A percentile compares a stretch with the other conserved stretches of the same genome.
phyloP scores from a whole-genome alignment of 2,888 invertebrate species.

The Venusia cambrica region DNA sequence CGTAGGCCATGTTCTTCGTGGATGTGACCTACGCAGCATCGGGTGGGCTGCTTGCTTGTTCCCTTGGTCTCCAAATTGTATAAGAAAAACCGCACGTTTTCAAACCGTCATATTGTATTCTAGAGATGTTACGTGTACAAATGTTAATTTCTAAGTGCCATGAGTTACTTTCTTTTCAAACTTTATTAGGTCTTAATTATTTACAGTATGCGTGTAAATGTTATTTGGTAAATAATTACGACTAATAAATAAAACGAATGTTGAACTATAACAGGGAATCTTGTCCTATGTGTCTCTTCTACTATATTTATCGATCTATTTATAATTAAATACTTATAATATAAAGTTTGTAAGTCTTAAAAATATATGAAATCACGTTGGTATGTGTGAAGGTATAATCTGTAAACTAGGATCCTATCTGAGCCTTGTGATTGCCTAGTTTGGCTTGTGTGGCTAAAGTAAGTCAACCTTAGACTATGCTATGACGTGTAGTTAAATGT shows the following conservation, averaged over 20 bases:
- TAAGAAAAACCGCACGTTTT: no score
- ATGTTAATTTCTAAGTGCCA: constrained; percentile 41
- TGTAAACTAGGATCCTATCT: constrained; percentile 38
- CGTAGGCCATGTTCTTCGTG: no score
- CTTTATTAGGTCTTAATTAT: constrained; percentile 22
- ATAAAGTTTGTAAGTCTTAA: constrained; percentile 22
- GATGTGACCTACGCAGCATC: no score
- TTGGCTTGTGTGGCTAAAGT: constrained; percentile 18
- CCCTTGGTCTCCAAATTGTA: no score
- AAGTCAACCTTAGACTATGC: constrained; percentile 8
- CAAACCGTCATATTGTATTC: constrained; percentile 14
- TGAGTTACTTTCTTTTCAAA: constrained; percentile 38
- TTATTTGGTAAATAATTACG: constrained; percentile 16
- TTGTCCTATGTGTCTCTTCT: constrained; percentile 43
- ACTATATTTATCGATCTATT: constrained; percentile 53
- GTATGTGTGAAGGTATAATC: constrained; percentile 39
- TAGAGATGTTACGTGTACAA: constrained; percentile 14
- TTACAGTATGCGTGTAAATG: constrained; percentile 2
- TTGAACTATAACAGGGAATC: constrained; percentile 57
- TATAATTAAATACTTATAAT: constrained; percentile 37
- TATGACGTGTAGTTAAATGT: constrained; percentile 16
- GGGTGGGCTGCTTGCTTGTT: no score
- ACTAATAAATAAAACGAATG: constrained; percentile 27
- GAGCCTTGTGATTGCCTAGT: constrained; percentile 44
- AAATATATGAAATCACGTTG: constrained; percentile 32